Base-by-base conservation (phyloP, 1,140 invertebrate genomes). In the Meloidogyne exigua region DNA sequence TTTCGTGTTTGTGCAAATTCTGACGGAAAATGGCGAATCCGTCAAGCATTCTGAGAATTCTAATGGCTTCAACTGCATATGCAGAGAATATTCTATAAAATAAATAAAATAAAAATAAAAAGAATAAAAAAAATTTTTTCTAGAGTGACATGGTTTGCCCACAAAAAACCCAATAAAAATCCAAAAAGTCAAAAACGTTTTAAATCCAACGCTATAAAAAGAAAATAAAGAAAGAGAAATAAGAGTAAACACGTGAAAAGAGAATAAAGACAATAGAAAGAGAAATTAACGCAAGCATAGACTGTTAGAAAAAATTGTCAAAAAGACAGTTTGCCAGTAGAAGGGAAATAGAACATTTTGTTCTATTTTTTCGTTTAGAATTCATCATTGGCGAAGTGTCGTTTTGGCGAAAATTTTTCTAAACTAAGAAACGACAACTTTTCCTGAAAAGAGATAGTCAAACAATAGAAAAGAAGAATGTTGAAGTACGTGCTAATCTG, bases 31-130 rank as follows among this genome's bases (percentile, higher is more conserved):
- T 76, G 95, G 95, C 90, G 94, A 96, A 90, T 98, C 95, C 80
- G 93, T 93, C 79, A 97, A 91, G 90, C 95, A 96, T 90, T 98
- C 95, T 49, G 93, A 95, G 90, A 96, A 98, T 90, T 97, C 95
- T 81, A 97, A 90, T 81, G 95, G 94, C 90, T 94, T 92, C 85
- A 98, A 91, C 88, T 93, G 93, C 91, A 95, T 93, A 4, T n/a
- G 7, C 49, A 57, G 49, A n/a, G n/a, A 21, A 7, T 49, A n/a
- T 57, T 57, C 49, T 57, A 57, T n/a, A 57, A 57, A 57, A 2
- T 44, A 57, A 57, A 57, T 57, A n/a, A n/a, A 57, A 57, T n/a
- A 57, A n/a, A 57, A 18, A 18, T 49, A 57, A 21, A 57, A n/a
- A 57, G n/a, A 57, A 57, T 57, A n/a, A 21, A 57, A 44, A 44